These are phyloP conservation scores for Habropoda laboriosa DNA, from an alignment of 1,140 invertebrate genomes.

Conservation along the genomic window DNA sequence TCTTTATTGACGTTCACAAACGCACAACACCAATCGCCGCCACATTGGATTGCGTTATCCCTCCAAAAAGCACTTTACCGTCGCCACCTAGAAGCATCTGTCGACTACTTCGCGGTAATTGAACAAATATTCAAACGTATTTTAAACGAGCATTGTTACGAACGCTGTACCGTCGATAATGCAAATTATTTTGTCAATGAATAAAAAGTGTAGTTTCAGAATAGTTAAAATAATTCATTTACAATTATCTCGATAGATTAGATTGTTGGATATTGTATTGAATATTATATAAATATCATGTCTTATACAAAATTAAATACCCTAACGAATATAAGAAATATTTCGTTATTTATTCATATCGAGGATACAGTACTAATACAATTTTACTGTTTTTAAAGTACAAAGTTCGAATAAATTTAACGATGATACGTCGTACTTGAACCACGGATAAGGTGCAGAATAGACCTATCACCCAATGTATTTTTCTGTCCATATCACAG, in stretches of 20 bases:
- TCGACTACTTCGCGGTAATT: background rate
- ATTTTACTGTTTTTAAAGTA: no score
- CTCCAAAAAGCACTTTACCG: slow-evolving; percentile 42
- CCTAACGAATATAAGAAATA: no score
- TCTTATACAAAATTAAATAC: no score
- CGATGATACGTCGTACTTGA: no score
- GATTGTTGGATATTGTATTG: background rate
- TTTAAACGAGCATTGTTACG: background rate
- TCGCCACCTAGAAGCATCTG: slow-evolving; percentile 15
- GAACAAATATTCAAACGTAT: background rate
- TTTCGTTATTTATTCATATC: no score
- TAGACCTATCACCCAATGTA: no score
- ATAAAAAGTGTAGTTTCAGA: background rate
- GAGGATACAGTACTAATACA: no score
- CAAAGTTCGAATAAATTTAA: no score
- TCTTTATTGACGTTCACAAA: slow-evolving; percentile 29
- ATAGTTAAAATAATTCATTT: background rate
- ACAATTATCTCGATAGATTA: background rate
- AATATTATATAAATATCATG: no score
- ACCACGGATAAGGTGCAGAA: no score
- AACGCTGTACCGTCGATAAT: background rate
- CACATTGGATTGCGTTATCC: slow-evolving; percentile 42
- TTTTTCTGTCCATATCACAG: no score
- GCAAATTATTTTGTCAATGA: background rate
- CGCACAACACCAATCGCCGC: slow-evolving; percentile 49